These are phyloP conservation scores for Agapornis roseicollis DNA, from an alignment of 2,113 vertebrate genomes.

Conservation along the genomic window DNA sequence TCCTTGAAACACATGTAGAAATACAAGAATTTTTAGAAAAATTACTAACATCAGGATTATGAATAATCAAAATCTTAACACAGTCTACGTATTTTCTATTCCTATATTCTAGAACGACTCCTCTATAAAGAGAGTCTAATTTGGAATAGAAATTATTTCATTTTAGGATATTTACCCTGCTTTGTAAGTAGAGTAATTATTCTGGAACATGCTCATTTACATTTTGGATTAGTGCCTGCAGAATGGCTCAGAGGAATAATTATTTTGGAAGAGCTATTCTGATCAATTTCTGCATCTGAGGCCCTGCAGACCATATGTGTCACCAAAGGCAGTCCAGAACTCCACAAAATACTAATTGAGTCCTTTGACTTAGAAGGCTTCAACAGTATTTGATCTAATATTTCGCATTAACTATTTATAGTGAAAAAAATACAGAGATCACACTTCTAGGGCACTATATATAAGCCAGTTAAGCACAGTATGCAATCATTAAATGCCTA, in stretches of 20 bases:
- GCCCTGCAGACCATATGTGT: not conserved
- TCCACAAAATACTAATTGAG: not conserved
- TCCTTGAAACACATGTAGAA: not conserved
- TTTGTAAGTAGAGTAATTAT: slow-evolving; percentile 26
- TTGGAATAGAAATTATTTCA: slow-evolving; percentile 12
- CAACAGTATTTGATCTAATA: not conserved
- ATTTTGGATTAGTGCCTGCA: slow-evolving; percentile 46
- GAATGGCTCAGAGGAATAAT: slow-evolving; percentile 21
- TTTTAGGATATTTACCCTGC: slow-evolving; percentile 16
- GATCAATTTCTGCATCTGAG: slow-evolving; percentile 39
- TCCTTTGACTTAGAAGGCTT: not conserved
- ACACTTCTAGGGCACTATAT: not conserved
- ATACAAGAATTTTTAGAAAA: not conserved
- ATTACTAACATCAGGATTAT: not conserved
- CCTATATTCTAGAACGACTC: not conserved
- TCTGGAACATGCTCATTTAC: slow-evolving; percentile 29
- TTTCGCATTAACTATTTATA: not conserved
- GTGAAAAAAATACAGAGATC: not conserved
- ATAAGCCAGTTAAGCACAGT: not conserved
- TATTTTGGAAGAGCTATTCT: slow-evolving; percentile 28
- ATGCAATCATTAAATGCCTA: not conserved
- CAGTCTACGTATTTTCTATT: not conserved
- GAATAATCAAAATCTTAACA: slow-evolving; percentile 39
- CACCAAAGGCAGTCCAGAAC: not conserved
- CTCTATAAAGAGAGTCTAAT: not conserved